Conservation (phyloP, 2,113 vertebrate species). For the Clarias gariepinus region DNA sequence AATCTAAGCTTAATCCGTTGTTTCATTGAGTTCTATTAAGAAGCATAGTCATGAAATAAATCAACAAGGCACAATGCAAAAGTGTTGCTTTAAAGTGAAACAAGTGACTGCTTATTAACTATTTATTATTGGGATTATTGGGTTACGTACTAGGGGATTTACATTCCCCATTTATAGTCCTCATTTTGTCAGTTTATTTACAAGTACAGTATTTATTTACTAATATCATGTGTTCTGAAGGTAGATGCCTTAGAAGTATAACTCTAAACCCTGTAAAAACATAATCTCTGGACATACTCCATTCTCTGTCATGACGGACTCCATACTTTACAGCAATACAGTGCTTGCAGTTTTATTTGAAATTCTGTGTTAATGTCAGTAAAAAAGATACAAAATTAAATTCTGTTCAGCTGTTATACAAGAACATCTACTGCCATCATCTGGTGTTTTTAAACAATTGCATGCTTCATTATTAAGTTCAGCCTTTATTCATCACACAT, state of each 20-base stretch:
- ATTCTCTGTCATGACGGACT: neutral
- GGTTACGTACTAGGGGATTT: slow-evolving; percentile 27
- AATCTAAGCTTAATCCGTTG: slow-evolving; percentile 60
- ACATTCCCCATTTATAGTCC: slow-evolving; percentile 4
- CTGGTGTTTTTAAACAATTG: slow-evolving; percentile 23
- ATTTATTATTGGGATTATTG: neutral
- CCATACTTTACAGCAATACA: neutral
- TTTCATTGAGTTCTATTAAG: slow-evolving; percentile 53
- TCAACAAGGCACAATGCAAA: slow-evolving; percentile 44
- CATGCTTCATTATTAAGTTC: neutral
- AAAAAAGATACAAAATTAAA: neutral
- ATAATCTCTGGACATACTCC: neutral
- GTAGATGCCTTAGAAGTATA: neutral
- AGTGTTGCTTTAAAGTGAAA: slow-evolving; percentile 40
- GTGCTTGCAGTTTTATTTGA: neutral
- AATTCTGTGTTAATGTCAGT: neutral
- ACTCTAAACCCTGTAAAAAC: neutral
- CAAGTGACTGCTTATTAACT: slow-evolving; percentile 47
- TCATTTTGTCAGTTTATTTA: neutral
- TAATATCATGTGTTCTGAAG: neutral
- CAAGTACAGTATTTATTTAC: neutral
- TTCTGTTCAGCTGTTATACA: neutral
- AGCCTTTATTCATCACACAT: too few relatives aligned
- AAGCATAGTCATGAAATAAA: slow-evolving; percentile 48
- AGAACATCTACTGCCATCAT: slow-evolving; percentile 50